Evolutionary conservation across 2,113 vertebrate genomes (phyloP), one percentile per base, ranked within the genome.

Genomic region (Australoheros scitulus): DNA sequence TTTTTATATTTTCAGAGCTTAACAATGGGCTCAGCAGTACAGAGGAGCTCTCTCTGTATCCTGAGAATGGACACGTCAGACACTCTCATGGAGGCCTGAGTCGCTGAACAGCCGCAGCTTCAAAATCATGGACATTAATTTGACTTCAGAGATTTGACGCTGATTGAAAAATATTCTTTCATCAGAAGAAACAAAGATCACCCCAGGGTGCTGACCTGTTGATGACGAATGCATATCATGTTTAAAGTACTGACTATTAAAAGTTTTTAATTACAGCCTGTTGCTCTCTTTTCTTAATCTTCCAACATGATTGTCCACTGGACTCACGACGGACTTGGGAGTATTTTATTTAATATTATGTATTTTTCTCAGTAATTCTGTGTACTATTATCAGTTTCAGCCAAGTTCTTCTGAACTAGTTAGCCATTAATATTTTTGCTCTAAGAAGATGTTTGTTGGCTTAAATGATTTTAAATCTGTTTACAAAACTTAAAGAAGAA

Each of bases 11-110:
- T 83, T 14, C 94, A 99, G 98, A 99, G 88, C 96, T 99, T 64
- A 96, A 96, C 92, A 97, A 93, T 0, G 96, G 98, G 0, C 92
- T 97, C 56, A 95, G 97, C 90, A 90, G 94, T 61, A 91, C 96
- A 0, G 97, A 99, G 0, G 97, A 97, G 76, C 93, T 98, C 26
- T 97, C 97, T 0, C 90, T 97, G 7, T 97, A 94, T 85, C 97
- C 96, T 0, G 97, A 97, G 78, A 97, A 96, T 0, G 96, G 97
- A 14, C 95, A 95, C 0, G 96, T 94, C 5, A 93, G 78, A 13
- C 98, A 94, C 8, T 89, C 96, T 87, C 96, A 94, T 0, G 94
- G 95, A 63, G 61, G 92, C 34, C 78, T 95, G 64, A 87, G 93
- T 6, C 91, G 91, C 60, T 84, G 87, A 94, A 2, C 68, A 15